Percentiles rank a stretch among this genome's conserved stretches.
Evolutionary conservation across 2,113 vertebrate genomes (phyloP).

Genomic region (Orycteropus afer): DNA sequence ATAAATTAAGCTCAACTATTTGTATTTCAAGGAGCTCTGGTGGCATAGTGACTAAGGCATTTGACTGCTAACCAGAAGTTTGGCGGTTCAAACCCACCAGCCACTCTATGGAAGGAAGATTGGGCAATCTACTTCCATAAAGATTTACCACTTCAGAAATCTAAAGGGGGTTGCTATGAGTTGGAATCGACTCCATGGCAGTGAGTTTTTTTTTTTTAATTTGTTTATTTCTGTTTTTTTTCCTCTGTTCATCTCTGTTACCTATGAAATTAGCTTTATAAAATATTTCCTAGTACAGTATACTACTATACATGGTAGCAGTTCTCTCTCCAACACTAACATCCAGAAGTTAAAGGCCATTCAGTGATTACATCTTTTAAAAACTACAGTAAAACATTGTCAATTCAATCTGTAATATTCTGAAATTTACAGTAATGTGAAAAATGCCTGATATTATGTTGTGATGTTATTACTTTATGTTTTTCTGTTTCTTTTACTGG

Average conservation of each 20-base stretch:
- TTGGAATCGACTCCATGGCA: too few relatives aligned
- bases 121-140: too few relatives aligned
- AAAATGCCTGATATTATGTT: neutral
- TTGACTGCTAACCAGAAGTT: too few relatives aligned
- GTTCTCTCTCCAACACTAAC: neutral
- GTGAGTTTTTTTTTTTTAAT: too few relatives aligned
- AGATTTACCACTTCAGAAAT: too few relatives aligned
- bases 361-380: neutral
- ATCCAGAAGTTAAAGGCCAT: neutral
- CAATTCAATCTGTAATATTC: neutral
- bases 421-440: neutral
- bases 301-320: neutral
- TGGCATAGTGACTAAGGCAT: too few relatives aligned
- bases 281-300: neutral
- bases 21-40: slow-evolving; percentile 22
- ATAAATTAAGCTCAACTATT: neutral
- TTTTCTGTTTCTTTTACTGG: neutral
- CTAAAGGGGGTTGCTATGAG: too few relatives aligned
- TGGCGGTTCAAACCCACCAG: too few relatives aligned
- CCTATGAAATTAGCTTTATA: neutral
- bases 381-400: neutral
- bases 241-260: neutral
- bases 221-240: neutral
- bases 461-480: neutral
- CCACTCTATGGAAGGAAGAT: too few relatives aligned